Conservation (phyloP, 2,797 vertebrate species). For the Bothrops alternatus region DNA sequence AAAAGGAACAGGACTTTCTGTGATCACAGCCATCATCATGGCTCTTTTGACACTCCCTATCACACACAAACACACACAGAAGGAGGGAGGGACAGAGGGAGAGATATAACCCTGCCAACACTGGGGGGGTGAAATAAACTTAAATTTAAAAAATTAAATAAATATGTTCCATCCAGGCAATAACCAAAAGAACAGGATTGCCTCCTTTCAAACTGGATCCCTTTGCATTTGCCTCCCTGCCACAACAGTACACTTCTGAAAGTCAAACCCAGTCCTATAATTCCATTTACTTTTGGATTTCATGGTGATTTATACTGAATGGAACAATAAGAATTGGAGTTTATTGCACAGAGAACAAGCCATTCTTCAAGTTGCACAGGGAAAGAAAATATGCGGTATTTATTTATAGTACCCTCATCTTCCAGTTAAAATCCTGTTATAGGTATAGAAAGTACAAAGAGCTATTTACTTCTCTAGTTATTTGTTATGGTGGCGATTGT, state of each 20-base stretch:
- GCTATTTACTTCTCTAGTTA: neutral
- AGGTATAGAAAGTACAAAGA: neutral
- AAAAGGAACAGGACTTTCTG: neutral
- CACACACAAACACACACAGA: too few species aligned
- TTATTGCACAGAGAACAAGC: neutral
- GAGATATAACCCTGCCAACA: neutral
- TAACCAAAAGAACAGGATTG: neutral
- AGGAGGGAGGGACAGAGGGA: neutral
- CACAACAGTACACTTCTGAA: neutral
- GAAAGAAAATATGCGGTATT: neutral
- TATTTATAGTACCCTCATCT: neutral
- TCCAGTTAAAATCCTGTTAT: neutral
- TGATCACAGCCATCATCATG: neutral
- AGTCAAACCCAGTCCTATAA: neutral
- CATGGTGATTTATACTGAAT: neutral
- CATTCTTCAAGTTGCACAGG: neutral
- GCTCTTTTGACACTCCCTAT: neutral
- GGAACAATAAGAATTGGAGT: neutral
- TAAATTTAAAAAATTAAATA: neutral
- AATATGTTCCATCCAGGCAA: too few species aligned
- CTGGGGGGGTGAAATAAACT: neutral
- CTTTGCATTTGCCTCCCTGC: neutral
- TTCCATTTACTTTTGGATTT: neutral
- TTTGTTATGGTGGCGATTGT: neutral
- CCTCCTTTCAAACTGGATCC: neutral